Evolutionary conservation across 2,797 vertebrate species (phyloP), one percentile per base, ranked within the genome.

Genomic region (Austrolebias charrua): DNA sequence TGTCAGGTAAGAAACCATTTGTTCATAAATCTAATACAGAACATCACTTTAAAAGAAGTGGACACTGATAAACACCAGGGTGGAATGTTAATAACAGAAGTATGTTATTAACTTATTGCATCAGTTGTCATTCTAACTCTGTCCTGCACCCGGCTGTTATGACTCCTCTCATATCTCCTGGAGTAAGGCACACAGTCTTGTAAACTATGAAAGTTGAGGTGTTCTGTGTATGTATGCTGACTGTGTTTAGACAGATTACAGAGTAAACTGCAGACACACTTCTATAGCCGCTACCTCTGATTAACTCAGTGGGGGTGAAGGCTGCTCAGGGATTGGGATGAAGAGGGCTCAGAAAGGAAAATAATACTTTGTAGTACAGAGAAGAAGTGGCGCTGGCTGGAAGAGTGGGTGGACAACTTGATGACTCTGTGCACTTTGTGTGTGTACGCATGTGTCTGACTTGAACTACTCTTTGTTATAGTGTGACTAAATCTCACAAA

Each of bases 301-400:
- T 88, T 85, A 88, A 82, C 89, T 73, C 86, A 58, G 82, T 55
- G 49, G 84, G 81, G 83, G 78, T 63, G 71, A 78, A 55, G 46
- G 59, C 76, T 68, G 59, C 66, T 60, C 69, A 63, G 69, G 73
- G 73, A 78, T 58, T 55, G 18, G 52, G 55, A 70, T 73, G 83
- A 71, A 71, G 69, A 83, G 56, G 53, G 40, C 66, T 73, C 7
- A 10, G 50, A 69, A 63, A 76, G 63, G 75, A 79, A 88, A 87
- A 89, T 86, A 82, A 81, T 44, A n/a, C n/a, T n/a, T n/a, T n/a
- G n/a, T n/a, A 82, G 81, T 67, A 46, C 47, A 62, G 66, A 69
- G 57, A 66, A 55, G 76, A 65, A 70, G 66, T 57, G 38, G 57
- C 59, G 11, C 71, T 64, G 72, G 24, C 49, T 66, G 33, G 35